Evolutionary conservation across 2,888 invertebrate genomes (phyloP), one percentile per base, ranked within the genome.

Genomic region (Lymantria dispar): DNA sequence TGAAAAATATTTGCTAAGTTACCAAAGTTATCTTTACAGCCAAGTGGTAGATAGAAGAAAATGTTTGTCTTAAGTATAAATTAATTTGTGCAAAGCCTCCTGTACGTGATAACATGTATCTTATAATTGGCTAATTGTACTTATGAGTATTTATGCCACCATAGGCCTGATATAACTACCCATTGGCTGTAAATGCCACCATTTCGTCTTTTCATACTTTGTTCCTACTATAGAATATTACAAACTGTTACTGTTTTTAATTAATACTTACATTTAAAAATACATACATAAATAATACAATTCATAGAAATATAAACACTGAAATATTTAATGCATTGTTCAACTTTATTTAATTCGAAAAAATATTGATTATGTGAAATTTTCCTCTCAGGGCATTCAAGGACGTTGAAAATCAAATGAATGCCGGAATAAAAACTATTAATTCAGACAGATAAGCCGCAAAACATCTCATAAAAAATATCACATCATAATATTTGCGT

Each of bases 211-310:
- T 73, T 70, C 58, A 14, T 14, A 69, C 68, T 66, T 73, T 70
- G 68, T 71, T 68, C 68, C 64, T 74, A 76, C 63, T 61, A 67
- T 72, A n/a, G 64, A 72, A 66, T 71, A 70, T 74, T 76, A 75
- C 70, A 76, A 73, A 72, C 69, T 58, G 67, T 72, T 70, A 68
- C 70, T 71, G n/a, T n/a, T 73, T 63, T 40, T 68, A 75, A 74
- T 79, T 74, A 78, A 74, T 76, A 80, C 76, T 79, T 80, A 80
- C 64, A 70, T 74, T 76, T 73, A 68, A 69, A 50, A 22, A 22
- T 22, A 22, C 78, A 76, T 80, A 80, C 77, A 78, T 76, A 77
- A 83, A 82, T 80, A 75, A 80, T 78, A 81, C 74, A 74, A 73
- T 62, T 67, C 60, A 73, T 64, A 54, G 48, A 55, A 75, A 74